Conservation (phyloP, 2,888 invertebrate species). For the Tetramorium bicarinatum region DNA sequence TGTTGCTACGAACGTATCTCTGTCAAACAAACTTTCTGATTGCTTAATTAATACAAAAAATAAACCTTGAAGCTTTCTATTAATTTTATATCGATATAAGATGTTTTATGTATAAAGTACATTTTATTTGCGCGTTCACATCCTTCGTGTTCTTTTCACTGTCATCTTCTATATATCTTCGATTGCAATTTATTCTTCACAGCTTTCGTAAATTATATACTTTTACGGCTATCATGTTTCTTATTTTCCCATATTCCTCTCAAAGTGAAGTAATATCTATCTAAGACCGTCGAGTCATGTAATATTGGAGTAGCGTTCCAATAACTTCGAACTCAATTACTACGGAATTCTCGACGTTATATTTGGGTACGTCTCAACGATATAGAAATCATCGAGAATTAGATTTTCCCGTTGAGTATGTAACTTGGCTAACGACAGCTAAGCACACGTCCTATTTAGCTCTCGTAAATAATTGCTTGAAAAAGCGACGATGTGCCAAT, state of each 20-base stretch:
- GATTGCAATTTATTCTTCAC: conserved; percentile 3
- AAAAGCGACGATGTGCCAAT: neutral
- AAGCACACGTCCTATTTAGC: conserved; percentile 20
- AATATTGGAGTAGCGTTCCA: neutral
- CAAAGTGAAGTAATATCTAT: neutral
- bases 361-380: conserved; percentile 11
- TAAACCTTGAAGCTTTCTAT: neutral
- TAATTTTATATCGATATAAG: neutral
- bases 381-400: conserved; percentile 30
- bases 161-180: neutral
- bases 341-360: conserved; percentile 6
- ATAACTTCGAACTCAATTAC: conserved; percentile 32
- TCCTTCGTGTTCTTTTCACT: neutral
- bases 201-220: neutral
- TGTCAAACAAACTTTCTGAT: neutral
- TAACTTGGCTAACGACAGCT: neutral
- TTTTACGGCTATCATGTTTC: conserved; percentile 1
- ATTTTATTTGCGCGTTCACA: neutral
- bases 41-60: neutral
- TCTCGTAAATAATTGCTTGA: conserved; percentile 29
- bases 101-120: neutral
- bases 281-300: conserved; percentile 1
- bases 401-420: neutral
- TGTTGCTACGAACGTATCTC: neutral
- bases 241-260: neutral